Evolutionary conservation across 2,113 vertebrate species (phyloP).

Genomic region (Centropus unirufus): DNA sequence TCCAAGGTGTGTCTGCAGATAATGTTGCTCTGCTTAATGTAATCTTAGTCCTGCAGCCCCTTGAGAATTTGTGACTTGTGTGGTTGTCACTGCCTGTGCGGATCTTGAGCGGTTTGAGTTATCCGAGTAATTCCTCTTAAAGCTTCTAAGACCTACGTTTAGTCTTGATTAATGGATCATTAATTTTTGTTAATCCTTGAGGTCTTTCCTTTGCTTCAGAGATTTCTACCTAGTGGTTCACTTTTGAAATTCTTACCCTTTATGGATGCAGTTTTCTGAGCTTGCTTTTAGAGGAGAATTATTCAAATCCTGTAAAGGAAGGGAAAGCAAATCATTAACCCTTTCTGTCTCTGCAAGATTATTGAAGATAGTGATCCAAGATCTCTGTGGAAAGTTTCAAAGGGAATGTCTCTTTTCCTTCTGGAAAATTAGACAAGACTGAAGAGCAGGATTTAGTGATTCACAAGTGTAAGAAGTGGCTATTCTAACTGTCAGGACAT

Average conservation of each 20-base stretch:
- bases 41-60: background rate
- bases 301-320: background rate
- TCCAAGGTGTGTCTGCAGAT: background rate
- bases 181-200: background rate
- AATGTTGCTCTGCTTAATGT: background rate
- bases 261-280: background rate
- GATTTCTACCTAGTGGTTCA: background rate
- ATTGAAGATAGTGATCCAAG: background rate
- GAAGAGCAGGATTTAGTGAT: background rate
- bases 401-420: background rate
- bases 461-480: background rate
- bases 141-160: background rate
- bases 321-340: background rate
- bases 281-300: background rate
- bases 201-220: background rate
- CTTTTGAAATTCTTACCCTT: background rate
- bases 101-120: background rate
- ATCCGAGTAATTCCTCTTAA: background rate
- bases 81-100: background rate
- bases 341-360: background rate
- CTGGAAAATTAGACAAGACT: background rate
- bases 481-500: conserved; percentile 26
- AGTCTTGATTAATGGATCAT: background rate
- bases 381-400: background rate
- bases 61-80: background rate